Percentiles rank a stretch among this genome's conserved stretches.
phyloP scores from a whole-genome alignment of 2,888 invertebrate species.

The Neoitamus cyanurus region DNA sequence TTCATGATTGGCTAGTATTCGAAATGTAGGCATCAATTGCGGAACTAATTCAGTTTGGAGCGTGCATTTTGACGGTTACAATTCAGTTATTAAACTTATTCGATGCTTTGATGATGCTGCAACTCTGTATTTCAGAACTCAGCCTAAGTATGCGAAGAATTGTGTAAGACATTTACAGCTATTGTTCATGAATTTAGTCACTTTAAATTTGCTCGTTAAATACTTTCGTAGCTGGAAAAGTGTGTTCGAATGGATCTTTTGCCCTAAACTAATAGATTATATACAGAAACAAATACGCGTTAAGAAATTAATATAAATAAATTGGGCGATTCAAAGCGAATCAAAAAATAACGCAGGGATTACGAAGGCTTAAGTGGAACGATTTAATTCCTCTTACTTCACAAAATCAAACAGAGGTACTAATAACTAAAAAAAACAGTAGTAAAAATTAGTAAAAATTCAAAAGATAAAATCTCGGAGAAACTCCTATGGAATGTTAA shows the following conservation, averaged over 20 bases:
- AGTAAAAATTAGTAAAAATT: neutral
- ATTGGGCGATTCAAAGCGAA: neutral
- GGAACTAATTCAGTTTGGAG: no score
- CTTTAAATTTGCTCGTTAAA: neutral
- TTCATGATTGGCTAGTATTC: no score
- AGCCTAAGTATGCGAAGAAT: neutral
- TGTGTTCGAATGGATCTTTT: neutral
- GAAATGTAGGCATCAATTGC: no score
- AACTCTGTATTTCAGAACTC: neutral
- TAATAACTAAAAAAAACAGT: neutral
- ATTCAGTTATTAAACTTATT: no score
- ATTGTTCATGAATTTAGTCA: neutral
- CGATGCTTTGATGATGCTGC: neutral
- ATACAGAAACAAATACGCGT: neutral
- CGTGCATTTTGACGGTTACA: no score
- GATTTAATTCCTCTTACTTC: neutral
- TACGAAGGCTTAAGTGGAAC: neutral
- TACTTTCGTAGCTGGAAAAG: neutral
- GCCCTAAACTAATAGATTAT: neutral
- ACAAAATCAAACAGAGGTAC: neutral
- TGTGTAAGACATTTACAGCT: neutral
- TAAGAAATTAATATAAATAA: neutral
- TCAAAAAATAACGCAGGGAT: neutral
- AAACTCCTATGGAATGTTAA: slow-evolving; percentile 3
- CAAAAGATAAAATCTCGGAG: neutral